Evolutionary conservation across 2,113 vertebrate species (phyloP).

Genomic region (Trichomycterus rosablanca): DNA sequence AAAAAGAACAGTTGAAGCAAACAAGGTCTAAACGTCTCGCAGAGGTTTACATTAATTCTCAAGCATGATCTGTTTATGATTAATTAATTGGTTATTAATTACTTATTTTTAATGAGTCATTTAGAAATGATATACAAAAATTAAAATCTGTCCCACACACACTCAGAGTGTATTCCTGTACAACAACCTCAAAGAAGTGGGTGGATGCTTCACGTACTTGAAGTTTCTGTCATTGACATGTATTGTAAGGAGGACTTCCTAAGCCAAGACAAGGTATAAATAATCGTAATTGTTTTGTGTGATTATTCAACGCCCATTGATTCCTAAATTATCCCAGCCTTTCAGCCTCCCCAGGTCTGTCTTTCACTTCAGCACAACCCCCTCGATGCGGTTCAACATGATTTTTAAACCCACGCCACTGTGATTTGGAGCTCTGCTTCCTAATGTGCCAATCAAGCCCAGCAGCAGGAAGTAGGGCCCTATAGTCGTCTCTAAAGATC

Average conservation of each 20-base stretch:
- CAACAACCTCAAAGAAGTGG: too few species aligned
- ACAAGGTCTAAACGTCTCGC: too few species aligned
- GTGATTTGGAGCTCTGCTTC: constrained; percentile 4
- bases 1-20: too few species aligned
- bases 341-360: constrained; percentile 22
- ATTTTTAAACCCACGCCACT: constrained; percentile 36
- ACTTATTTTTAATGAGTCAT: too few species aligned
- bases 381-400: constrained; percentile 24
- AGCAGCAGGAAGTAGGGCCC: constrained; percentile 31
- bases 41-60: too few species aligned
- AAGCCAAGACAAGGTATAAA: constrained; percentile 5
- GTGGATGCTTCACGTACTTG: not conserved
- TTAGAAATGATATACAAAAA: too few species aligned
- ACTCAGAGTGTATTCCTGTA: constrained; percentile 16
- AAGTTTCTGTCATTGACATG: not conserved
- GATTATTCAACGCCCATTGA: constrained; percentile 24
- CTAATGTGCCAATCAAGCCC: constrained; percentile 37
- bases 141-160: too few species aligned
- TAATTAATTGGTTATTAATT: too few species aligned
- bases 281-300: constrained; percentile 13
- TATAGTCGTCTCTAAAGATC: constrained; percentile 11
- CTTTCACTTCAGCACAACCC: constrained; percentile 28
- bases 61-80: too few species aligned
- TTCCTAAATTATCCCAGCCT: constrained; percentile 34
- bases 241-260: constrained; percentile 4